Conservation (phyloP, 2,797 vertebrate genomes). For the Sarcoramphus papa region DNA sequence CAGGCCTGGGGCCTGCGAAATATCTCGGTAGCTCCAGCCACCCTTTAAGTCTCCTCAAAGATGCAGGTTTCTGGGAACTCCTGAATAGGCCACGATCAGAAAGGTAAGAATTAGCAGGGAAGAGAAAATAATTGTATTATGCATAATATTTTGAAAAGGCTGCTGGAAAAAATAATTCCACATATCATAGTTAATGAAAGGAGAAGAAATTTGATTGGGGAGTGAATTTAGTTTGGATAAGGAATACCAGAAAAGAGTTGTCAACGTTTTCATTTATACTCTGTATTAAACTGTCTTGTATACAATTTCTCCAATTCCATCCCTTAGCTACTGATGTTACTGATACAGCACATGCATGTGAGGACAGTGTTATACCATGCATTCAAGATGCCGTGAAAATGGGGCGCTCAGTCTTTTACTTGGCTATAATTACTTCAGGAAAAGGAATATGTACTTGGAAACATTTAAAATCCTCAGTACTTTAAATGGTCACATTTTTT, state of each 20-base stretch:
- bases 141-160: background rate
- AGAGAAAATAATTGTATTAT: background rate
- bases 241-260: background rate
- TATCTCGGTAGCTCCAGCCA: background rate
- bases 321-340: background rate
- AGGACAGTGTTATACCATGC: background rate
- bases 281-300: background rate
- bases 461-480: background rate
- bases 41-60: background rate
- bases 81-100: background rate
- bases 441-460: background rate
- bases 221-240: background rate
- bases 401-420: background rate
- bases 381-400: background rate
- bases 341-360: background rate
- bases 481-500: background rate
- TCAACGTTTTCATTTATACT: background rate
- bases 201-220: background rate
- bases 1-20: background rate
- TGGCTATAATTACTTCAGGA: background rate
- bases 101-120: background rate
- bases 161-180: background rate
- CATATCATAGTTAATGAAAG: background rate
- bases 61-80: background rate
- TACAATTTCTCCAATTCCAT: background rate